phyloP scores from a whole-genome alignment of 35 echinoderm and acorn worm genomes.

The Acanthaster planci region DNA sequence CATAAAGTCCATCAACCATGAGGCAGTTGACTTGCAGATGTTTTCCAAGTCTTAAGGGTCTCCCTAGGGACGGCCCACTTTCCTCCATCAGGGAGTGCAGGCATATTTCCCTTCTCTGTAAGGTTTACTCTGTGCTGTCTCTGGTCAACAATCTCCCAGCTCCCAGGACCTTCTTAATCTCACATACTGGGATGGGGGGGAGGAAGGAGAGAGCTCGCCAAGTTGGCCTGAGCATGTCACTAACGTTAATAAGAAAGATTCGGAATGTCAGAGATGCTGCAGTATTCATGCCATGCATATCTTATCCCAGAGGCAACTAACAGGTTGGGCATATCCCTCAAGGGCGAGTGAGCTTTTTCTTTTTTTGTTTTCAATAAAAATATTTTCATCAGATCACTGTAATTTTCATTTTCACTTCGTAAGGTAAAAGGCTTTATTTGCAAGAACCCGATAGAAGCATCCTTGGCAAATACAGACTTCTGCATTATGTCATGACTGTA shows the following conservation, averaged over 20 bases:
- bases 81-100: background rate
- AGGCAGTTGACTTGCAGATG: background rate
- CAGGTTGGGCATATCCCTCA: no score
- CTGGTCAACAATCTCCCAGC: background rate
- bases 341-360: no score
- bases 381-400: no score
- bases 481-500: no score
- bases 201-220: background rate
- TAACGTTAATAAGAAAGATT: background rate
- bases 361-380: no score
- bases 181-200: background rate
- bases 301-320: background rate
- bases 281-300: background rate
- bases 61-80: background rate
- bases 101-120: background rate
- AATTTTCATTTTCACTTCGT: no score
- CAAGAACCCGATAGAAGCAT: no score
- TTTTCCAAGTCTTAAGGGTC: background rate
- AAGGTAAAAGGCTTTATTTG: no score
- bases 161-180: conserved; percentile 1
- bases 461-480: no score
- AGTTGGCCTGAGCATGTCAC: background rate
- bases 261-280: background rate
- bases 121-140: background rate
- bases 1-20: background rate